Evolutionary conservation across 2,888 invertebrate species (phyloP), one percentile per base, ranked within the genome.

Genomic region (Caenorhabditis sinica): DNA sequence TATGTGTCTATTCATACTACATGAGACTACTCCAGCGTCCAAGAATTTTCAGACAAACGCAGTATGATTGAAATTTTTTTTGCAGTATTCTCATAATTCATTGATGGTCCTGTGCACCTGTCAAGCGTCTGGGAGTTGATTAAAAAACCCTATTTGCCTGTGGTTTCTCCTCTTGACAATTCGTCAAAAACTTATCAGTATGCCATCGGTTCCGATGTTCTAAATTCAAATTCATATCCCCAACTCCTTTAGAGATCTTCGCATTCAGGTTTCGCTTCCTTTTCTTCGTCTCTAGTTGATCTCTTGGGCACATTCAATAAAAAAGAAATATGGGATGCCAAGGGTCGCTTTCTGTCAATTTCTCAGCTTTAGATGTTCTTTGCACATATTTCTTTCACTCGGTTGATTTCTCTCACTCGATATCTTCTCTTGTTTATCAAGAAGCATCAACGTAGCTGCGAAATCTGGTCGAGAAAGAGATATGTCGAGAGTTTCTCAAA

Each of bases 381-480:
- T 69, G 77, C 58, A 45, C 76, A 45, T 36, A 40, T 65, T 56
- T 53, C 45, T 65, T 53, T 65, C 28, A 25, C 17, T 73, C 61
- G 28, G n/a, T 36, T 73, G 8, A n/a, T 30, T 60, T 72, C 20
- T 43, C 61, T 60, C 30, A 58, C 28, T 65, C 53, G 25, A 49
- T 28, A 36, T 28, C 20, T 23, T 36, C 17, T 66, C 45, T 49
- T 76, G 76, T 68, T 76, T 66, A 56, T 65, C 51, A 36, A 49
- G 43, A 56, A 17, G 20, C 68, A 68, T 51, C 51, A 56, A 56
- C 51, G 45, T 20, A 45, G n/a, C 58, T 60, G 56, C 49, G 49
- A 73, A 60, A 60, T 74, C 63, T 61, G 63, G 74, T 25, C 53
- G 11, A 25, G 63, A 53, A 74, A 68, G 51, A 63, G 63, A 65